A percentile compares a stretch with the other conserved stretches of the same genome.
These are phyloP conservation scores for Nomada ferruginata DNA, from an alignment of 2,888 invertebrate species.

Conservation along the genomic window DNA sequence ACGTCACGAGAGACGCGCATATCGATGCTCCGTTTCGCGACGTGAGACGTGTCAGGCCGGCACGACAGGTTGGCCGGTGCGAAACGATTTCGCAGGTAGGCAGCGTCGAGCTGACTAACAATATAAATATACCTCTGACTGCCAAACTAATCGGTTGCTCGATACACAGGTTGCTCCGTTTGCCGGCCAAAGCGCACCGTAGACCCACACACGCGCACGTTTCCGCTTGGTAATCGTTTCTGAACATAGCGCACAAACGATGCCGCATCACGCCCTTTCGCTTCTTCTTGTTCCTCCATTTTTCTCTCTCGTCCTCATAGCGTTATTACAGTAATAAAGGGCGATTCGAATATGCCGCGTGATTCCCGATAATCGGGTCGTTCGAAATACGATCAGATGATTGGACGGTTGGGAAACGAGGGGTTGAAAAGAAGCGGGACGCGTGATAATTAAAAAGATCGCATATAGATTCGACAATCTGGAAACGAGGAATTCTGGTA, in stretches of 20 bases:
- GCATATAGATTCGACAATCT: slow-evolving; percentile 12
- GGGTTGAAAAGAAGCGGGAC: slow-evolving; percentile 21
- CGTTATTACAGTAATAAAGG: slow-evolving; percentile 25
- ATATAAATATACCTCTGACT: slow-evolving; percentile 47
- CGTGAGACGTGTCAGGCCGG: slow-evolving; percentile 40
- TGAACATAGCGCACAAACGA: slow-evolving; percentile 24
- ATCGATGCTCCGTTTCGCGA: slow-evolving; percentile 42
- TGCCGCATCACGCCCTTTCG: slow-evolving; percentile 17
- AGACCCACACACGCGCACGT: not conserved
- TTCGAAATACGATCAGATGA: slow-evolving; percentile 45
- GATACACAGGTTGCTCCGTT: slow-evolving; percentile 27
- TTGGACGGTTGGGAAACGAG: slow-evolving; percentile 42
- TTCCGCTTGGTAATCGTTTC: slow-evolving; percentile 38
- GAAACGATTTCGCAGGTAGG: slow-evolving; percentile 50
- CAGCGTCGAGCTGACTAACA: slow-evolving; percentile 35
- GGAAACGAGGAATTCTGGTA: slow-evolving; percentile 5
- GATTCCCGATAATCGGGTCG: slow-evolving; percentile 34
- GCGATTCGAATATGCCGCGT: slow-evolving; percentile 15
- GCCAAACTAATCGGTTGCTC: slow-evolving; percentile 42
- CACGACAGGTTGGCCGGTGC: slow-evolving; percentile 32
- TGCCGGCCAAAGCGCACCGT: slow-evolving; percentile 14
- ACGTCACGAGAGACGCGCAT: not conserved
- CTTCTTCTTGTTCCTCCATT: not conserved
- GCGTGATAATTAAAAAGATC: slow-evolving; percentile 44
- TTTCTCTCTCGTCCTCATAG: slow-evolving; percentile 22